Conservation (phyloP, 2,888 invertebrate species). For the Bombylius major region DNA sequence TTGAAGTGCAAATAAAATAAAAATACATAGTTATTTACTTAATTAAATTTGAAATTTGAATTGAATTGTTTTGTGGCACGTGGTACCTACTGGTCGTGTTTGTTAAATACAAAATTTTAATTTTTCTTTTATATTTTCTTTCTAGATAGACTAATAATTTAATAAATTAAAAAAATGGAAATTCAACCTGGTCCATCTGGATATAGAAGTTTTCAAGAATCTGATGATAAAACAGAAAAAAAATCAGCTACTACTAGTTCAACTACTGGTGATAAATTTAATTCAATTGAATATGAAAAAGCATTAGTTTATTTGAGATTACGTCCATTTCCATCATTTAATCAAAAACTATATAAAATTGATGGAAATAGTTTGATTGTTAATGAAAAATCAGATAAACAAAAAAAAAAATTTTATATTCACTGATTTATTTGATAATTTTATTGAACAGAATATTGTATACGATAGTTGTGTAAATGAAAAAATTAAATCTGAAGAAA, state of each 20-base stretch:
- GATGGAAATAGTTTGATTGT: conserved; percentile 17
- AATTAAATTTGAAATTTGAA: too few species aligned
- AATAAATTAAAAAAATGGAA: too few species aligned
- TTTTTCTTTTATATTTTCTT: too few species aligned
- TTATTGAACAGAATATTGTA: conserved; percentile 22
- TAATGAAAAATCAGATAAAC: conserved; percentile 16
- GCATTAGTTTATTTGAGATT: conserved; percentile 32
- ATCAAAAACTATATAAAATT: conserved; percentile 20
- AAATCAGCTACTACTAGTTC: not conserved
- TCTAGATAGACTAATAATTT: too few species aligned
- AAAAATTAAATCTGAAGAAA: conserved; percentile 47
- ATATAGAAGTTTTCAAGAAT: too few species aligned
- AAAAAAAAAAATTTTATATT: conserved; percentile 34
- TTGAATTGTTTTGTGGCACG: too few species aligned
- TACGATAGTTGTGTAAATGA: conserved; percentile 29
- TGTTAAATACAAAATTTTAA: too few species aligned
- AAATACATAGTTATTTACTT: too few species aligned
- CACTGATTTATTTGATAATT: conserved; percentile 26
- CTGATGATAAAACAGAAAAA: too few species aligned
- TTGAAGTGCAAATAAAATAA: too few species aligned
- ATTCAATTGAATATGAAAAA: conserved; percentile 9
- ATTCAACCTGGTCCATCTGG: too few species aligned
- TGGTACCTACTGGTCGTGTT: too few species aligned
- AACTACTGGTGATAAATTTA: conserved; percentile 1
- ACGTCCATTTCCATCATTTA: conserved; percentile 21